These are phyloP conservation scores for Danaus chrysippus DNA, from an alignment of 2,888 invertebrate genomes.

Conservation along the genomic window DNA sequence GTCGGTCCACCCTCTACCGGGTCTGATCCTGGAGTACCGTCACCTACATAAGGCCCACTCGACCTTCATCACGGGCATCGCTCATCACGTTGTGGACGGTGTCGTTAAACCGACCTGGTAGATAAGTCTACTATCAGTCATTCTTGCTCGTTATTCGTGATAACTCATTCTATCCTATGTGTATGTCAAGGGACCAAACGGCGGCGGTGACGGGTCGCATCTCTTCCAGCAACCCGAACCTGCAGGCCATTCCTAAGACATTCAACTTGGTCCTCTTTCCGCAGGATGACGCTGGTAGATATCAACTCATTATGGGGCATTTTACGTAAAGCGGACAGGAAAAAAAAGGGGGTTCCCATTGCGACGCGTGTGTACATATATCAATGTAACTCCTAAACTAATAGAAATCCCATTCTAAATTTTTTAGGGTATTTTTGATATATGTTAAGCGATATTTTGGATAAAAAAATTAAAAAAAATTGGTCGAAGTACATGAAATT, in stretches of 20 bases:
- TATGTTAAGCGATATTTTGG: too few species aligned
- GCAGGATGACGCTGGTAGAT: slow-evolving; percentile 21
- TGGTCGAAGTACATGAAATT: too few species aligned
- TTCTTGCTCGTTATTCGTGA: neutral
- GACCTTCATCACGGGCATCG: slow-evolving; percentile 65
- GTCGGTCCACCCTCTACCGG: slow-evolving; percentile 61
- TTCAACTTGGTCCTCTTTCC: slow-evolving; percentile 50
- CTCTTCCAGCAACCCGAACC: slow-evolving; percentile 66
- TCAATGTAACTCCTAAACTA: too few species aligned
- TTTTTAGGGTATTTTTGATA: too few species aligned
- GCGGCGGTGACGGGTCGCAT: slow-evolving; percentile 73
- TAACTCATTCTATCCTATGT: too few species aligned
- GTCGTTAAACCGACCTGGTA: slow-evolving; percentile 66
- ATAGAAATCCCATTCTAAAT: too few species aligned
- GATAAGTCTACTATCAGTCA: neutral
- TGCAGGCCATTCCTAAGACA: slow-evolving; percentile 72
- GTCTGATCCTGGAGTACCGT: slow-evolving; percentile 66
- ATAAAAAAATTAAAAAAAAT: too few species aligned
- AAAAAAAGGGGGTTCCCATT: too few species aligned
- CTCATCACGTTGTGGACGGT: slow-evolving; percentile 55
- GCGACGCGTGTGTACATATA: too few species aligned
- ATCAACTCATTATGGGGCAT: too few species aligned
- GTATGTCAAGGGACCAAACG: slow-evolving; percentile 58
- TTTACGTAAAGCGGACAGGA: too few species aligned
- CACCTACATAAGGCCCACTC: slow-evolving; percentile 70